These are phyloP conservation scores for Nomada fucata DNA, from an alignment of 2,888 invertebrate species.

Conservation along the genomic window DNA sequence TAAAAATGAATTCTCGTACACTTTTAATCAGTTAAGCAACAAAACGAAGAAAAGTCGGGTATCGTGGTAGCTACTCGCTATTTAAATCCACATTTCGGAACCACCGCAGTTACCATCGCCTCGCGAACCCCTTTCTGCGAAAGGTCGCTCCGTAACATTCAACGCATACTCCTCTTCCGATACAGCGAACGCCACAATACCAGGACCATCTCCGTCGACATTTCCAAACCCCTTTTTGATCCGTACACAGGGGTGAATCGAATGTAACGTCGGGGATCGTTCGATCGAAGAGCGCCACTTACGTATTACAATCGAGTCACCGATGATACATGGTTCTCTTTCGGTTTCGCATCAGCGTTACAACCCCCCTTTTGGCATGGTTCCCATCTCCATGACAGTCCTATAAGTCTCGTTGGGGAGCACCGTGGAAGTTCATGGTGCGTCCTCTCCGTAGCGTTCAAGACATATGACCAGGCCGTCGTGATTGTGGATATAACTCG, in stretches of 20 bases:
- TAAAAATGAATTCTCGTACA: background rate
- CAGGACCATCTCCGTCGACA: slow-evolving; percentile 6
- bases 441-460: slow-evolving; percentile 3
- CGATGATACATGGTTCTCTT: slow-evolving; percentile 65
- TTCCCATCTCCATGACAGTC: slow-evolving; percentile 59
- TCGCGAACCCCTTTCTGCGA: background rate
- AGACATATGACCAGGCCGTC: slow-evolving; percentile 46
- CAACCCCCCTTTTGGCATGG: slow-evolving; percentile 57
- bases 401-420: slow-evolving; percentile 27
- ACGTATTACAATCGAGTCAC: slow-evolving; percentile 63
- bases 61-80: no score
- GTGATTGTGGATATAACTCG: slow-evolving; percentile 43
- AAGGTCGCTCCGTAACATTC: background rate
- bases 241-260: slow-evolving; percentile 8
- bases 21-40: background rate
- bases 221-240: background rate
- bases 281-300: slow-evolving; percentile 36
- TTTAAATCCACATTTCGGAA: no score
- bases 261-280: slow-evolving; percentile 1
- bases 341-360: slow-evolving; percentile 51
- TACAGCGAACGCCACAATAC: background rate
- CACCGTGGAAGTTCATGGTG: background rate
- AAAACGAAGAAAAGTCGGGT: no score
- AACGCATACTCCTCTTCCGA: background rate
- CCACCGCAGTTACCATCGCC: no score